Evolutionary conservation across 2,888 invertebrate genomes (phyloP), one percentile per base, ranked within the genome.

Genomic region (Pantelozetes paolii): DNA sequence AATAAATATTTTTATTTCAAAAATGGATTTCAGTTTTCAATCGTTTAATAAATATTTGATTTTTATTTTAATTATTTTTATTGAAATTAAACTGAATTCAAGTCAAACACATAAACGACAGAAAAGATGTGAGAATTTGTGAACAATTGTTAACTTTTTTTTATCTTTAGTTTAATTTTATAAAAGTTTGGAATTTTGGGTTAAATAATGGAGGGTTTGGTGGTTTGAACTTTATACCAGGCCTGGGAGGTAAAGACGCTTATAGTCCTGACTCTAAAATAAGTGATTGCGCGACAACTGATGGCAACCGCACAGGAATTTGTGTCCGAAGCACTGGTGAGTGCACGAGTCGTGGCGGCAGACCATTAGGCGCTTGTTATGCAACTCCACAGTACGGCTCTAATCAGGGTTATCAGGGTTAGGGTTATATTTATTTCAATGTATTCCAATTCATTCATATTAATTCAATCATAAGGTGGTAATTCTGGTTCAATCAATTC

Each of bases 291-390:
- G 70, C 75, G 28, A 75, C 75, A 8, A 57, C 40, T 57, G 75
- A 75, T 42, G 72, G 72, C 0, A 75, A 75, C 69, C 54, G 75
- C 11, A 75, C 75, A 0, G 75, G 75, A 1, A 75, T 75, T 72
- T 75, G 75, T 59, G 75, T 75, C 11, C 36, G 69, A 2, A 67
- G 62, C 9, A 48, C 70, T n/a, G 13, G 18, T 15, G 75, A 75
- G 54, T 75, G 75, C 28, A 45, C 69, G 6, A 40, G 40, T 42
- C 69, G 75, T 23, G 75, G 75, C 23, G 75, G 75, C 1, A 42
- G 75, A 28, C 45, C 57, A 15, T 30, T 75, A n/a, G 75, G 75
- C 5, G 42, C 62, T n/a, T 75, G 75, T 57, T 75, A 69, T 62
- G 64, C 75, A 3, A 67, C 62, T 2, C 69, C 72, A 18, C 42